A percentile compares a stretch with the other conserved stretches of the same genome.
phyloP scores from a whole-genome alignment of 2,113 vertebrate species.

The Chaetorhynchus papuensis region DNA sequence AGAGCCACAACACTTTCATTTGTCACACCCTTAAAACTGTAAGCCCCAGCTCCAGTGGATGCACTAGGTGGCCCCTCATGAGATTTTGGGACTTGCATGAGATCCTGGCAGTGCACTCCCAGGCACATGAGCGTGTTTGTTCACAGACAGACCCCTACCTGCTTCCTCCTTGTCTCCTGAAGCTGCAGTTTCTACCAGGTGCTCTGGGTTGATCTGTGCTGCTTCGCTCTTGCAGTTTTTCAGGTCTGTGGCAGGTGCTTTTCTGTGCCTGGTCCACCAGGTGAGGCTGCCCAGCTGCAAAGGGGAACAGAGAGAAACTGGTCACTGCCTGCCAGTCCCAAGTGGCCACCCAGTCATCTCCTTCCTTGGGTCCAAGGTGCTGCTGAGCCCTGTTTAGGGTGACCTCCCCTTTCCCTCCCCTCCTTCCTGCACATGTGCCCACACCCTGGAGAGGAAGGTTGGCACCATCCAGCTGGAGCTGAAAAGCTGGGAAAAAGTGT shows the following conservation, averaged over 20 bases:
- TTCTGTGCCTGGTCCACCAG: constrained; percentile 86
- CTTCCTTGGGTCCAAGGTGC: background rate
- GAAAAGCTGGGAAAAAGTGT: background rate
- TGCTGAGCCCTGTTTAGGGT: background rate
- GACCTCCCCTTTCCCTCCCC: background rate
- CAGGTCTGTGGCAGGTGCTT: constrained; percentile 43
- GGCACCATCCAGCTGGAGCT: background rate
- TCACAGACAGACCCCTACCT: background rate
- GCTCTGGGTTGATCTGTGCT: background rate
- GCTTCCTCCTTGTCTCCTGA: background rate
- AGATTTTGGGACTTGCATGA: background rate
- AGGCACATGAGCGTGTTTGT: accelerated
- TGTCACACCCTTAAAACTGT: background rate
- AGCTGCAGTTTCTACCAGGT: background rate
- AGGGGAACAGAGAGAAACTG: background rate
- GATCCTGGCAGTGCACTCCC: background rate
- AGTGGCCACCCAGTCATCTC: background rate
- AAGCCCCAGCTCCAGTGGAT: background rate
- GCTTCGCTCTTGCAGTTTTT: background rate
- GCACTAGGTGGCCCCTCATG: background rate
- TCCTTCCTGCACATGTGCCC: background rate
- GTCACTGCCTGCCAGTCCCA: background rate
- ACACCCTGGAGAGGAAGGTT: background rate
- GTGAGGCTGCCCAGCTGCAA: constrained; percentile 81
- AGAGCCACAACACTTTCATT: background rate